A percentile compares a stretch with the other conserved stretches of the same genome.
Conservation (phyloP, 2,888 invertebrate species). For the Dexiosoma caninum region DNA sequence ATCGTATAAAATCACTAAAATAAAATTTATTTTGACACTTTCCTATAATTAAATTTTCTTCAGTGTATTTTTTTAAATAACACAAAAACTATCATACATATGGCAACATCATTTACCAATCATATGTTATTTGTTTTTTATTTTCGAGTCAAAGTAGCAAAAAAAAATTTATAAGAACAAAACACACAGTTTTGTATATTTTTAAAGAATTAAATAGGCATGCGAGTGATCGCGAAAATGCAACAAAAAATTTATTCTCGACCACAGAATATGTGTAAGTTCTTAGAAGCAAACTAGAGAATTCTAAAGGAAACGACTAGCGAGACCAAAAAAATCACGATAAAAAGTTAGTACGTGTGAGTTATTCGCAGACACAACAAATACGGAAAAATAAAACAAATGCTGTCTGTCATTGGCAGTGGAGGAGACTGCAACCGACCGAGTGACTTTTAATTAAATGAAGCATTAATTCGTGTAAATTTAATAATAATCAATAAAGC, state of each 20-base stretch:
- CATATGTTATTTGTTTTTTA: conserved; percentile 20
- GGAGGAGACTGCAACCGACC: conserved; percentile 11
- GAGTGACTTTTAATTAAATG: conserved; percentile 22
- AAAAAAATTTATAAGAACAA: not conserved
- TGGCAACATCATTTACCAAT: not conserved
- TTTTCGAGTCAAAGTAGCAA: not conserved
- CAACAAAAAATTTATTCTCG: conserved; percentile 4
- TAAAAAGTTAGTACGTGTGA: conserved; percentile 1
- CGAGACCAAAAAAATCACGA: not conserved
- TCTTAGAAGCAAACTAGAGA: not conserved
- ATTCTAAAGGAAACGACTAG: conserved; percentile 17
- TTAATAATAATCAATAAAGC: conserved; percentile 15
- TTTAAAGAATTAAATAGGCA: conserved; percentile 25
- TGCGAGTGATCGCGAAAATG: not conserved
- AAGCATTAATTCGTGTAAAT: not conserved
- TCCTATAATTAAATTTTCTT: not conserved
- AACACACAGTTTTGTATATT: conserved; percentile 51
- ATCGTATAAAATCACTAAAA: too few relatives aligned
- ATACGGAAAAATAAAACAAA: conserved; percentile 34
- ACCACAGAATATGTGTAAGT: too few relatives aligned
- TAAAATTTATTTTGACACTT: too few relatives aligned
- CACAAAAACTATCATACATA: not conserved
- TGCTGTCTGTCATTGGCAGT: conserved; percentile 49
- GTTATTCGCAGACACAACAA: not conserved
- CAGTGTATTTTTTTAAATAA: not conserved